Conservation (phyloP, 2,113 vertebrate species). For the Brienomyrus brachyistius region DNA sequence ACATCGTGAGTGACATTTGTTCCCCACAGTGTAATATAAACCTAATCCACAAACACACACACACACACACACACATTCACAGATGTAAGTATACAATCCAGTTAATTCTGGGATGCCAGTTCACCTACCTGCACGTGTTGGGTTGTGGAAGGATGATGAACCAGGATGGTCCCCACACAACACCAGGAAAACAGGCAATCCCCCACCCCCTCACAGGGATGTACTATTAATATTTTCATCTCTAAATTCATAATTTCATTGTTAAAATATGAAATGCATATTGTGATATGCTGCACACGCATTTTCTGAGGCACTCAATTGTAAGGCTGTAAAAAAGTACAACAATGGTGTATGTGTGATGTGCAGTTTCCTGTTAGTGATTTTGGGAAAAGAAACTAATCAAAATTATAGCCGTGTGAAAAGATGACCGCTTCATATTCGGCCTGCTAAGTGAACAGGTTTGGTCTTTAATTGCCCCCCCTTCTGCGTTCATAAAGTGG, state of each 20-base stretch:
- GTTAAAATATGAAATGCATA: neutral
- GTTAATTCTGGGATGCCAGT: neutral
- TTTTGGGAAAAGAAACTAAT: neutral
- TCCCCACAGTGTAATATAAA: too few relatives aligned
- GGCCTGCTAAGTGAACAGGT: neutral
- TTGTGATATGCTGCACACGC: neutral
- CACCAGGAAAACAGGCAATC: neutral
- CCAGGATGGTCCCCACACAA: neutral
- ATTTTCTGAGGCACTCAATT: neutral
- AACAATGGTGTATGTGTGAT: neutral
- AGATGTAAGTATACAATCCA: neutral
- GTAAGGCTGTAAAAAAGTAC: neutral
- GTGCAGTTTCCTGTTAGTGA: neutral
- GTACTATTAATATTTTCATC: neutral
- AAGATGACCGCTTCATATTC: neutral
- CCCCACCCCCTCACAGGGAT: neutral
- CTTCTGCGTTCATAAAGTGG: constrained; percentile 21
- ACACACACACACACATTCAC: neutral
- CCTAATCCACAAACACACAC: too few relatives aligned
- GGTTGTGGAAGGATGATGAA: neutral
- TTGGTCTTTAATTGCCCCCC: constrained; percentile 15
- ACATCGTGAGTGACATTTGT: too few relatives aligned
- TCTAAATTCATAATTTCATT: neutral
- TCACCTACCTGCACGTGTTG: neutral
- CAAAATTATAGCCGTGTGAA: neutral